Evolutionary conservation across 1,140 invertebrate species (phyloP), one percentile per base, ranked within the genome.

Genomic region (Pogonomyrmex barbatus): DNA sequence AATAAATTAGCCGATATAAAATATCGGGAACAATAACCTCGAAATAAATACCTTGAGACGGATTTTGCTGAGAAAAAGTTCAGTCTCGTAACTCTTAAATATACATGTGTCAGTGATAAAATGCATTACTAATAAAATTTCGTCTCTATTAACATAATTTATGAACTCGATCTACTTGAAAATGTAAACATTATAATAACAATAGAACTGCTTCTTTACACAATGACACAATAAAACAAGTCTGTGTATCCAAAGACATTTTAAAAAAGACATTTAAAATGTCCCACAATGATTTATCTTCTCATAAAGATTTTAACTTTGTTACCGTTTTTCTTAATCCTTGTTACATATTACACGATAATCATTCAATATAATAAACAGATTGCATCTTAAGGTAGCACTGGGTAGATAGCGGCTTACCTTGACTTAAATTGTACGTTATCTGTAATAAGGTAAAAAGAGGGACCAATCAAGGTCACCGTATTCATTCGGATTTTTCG

Each of bases 341-440:
- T 4, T 30, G 24, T 47, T 36, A 30, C 9, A 12, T 36, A 24
- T 30, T 5, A 39, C 36, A 65, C 4, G 2, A 63, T 42, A 67
- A 78, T 63, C 50, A 24, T 9, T 30, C 24, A 12, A 39, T 68
- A 24, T 45, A 5, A 14, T 24, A 14, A 0, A 50, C 10, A 33
- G 17, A 81, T 85, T 33, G 24, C 42, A 39, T 30, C 30, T 36
- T 79, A 54, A 36, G n/a, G 56, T 68, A 75, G 42, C 6, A 33
- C 14, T 45, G 30, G 54, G 58, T n/a, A 52, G 56, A 70, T 39
- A 68, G 39, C 8, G n/a, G 78, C n/a, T 89, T 45, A 71, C 84
- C 88, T 89, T 89, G 87, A 78, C 84, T 78, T 17, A 5, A 33
- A 89, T 89, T 50, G 30, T 14, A 2, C 1, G 36, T 77, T 73